Evolutionary conservation across 2,888 invertebrate genomes (phyloP).

Genomic region (Psylliodes chrysocephalus): DNA sequence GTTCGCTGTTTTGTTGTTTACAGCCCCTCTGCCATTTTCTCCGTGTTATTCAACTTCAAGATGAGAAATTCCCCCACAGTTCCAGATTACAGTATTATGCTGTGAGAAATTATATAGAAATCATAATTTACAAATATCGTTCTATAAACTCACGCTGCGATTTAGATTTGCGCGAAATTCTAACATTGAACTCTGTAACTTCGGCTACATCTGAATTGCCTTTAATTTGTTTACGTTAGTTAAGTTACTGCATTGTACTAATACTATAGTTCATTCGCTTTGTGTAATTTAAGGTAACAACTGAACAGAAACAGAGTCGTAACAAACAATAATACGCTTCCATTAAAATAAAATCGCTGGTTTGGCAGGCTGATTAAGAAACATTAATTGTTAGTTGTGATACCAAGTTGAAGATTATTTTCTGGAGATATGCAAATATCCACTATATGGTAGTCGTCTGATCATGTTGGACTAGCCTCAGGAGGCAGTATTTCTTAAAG

Average conservation of each 20-base stretch:
- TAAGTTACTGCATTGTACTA: neutral
- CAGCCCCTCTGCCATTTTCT: neutral
- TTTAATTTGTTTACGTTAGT: slow-evolving; percentile 18
- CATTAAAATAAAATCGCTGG: too few relatives aligned
- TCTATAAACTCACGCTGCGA: slow-evolving; percentile 25
- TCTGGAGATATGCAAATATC: too few relatives aligned
- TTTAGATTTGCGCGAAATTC: slow-evolving; percentile 21
- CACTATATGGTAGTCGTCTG: too few relatives aligned
- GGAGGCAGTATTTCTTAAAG: too few relatives aligned
- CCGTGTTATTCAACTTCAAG: neutral
- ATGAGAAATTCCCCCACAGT: neutral
- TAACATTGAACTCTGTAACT: slow-evolving; percentile 16
- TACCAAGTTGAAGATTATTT: too few relatives aligned
- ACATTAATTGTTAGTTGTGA: too few relatives aligned
- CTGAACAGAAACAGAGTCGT: too few relatives aligned
- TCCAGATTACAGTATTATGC: neutral
- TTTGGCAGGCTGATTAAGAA: too few relatives aligned
- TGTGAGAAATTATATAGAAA: slow-evolving; percentile 1
- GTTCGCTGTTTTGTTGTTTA: too few relatives aligned
- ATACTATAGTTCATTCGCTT: neutral
- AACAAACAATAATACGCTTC: too few relatives aligned
- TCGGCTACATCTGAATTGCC: slow-evolving; percentile 16
- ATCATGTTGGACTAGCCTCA: too few relatives aligned
- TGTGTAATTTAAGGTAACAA: neutral
- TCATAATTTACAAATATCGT: slow-evolving; percentile 29